Base-by-base conservation (phyloP, 2,797 vertebrate genomes). In the Sitta carolinensis region DNA sequence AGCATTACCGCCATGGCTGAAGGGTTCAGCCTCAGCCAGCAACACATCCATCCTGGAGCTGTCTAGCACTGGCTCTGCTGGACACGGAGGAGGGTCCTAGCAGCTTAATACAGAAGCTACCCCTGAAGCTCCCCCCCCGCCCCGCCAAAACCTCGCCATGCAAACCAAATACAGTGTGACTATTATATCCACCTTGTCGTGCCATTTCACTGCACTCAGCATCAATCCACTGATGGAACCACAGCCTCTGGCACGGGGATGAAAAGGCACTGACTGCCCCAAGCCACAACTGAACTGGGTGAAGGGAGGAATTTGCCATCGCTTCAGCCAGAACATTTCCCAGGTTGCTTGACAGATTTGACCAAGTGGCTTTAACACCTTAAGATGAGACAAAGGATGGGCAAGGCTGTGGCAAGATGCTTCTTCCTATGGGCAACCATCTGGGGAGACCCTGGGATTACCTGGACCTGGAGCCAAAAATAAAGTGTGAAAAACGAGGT, bases 141-240 rank as follows among this genome's bases (percentile, higher is more conserved):
- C 2, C 1, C 7, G 9, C 4, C 21, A 16, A 58, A n/a, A 34
- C 23, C 19, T n/a, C 36, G 19, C 70, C 57, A 21, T 18, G 13
- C 32, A 50, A 62, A 29, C 32, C 10, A 47, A 50, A 15, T 2
- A 38, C 32, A 45, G 7, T 29, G 29, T 70, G 43, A 42, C 29
- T 23, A 38, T 66, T 12, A 16, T 2, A 30, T 4, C 38, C 0
- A 0, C 7, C 34, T 23, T 40, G 8, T 17, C 0, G 0, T n/a
- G 40, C 40, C 45, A 5, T 25, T 42, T 50, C 51, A 32, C 25
- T 1, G 0, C 5, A 3, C 38, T 52, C 40, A 12, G 2, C 2
- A 2, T 23, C 30, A 72, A 32, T 10, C 18, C 54, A 29, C 5
- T 20, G 58, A 14, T 8, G 25, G 66, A 29, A 54, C 40, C 59